Evolutionary conservation across 2,797 vertebrate species (phyloP).

Genomic region (Pangasius djambal): DNA sequence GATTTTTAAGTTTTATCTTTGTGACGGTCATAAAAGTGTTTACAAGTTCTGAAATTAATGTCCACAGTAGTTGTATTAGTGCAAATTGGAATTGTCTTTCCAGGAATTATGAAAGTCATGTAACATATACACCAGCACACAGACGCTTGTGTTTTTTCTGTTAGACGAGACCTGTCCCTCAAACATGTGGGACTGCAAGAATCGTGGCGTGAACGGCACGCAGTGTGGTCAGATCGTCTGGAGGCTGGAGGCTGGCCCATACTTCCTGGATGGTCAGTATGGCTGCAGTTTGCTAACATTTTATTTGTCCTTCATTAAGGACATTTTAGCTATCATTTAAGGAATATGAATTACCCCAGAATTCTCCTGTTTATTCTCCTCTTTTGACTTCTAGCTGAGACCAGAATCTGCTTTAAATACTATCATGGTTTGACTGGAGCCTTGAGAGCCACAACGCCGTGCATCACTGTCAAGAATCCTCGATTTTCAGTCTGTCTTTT

Average conservation of each 20-base stretch:
- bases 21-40: not conserved
- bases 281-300: not conserved
- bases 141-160: constrained; percentile 6
- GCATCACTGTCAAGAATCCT: constrained; percentile 97
- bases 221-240: constrained; percentile 98
- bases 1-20: not conserved
- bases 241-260: constrained; percentile 92
- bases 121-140: not conserved
- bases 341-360: not conserved
- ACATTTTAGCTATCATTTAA: not conserved
- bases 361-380: constrained; percentile 43
- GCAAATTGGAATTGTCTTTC: not conserved
- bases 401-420: constrained; percentile 98
- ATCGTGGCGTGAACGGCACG: constrained; percentile 94
- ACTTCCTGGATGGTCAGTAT: constrained; percentile 96
- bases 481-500: constrained; percentile 84
- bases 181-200: constrained; percentile 99
- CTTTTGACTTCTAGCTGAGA: constrained; percentile 82
- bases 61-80: not conserved
- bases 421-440: constrained; percentile 96
- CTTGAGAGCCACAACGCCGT: constrained; percentile 93
- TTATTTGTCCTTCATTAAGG: not conserved
- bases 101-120: not conserved
- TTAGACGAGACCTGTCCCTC: constrained; percentile 95
- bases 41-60: not conserved